These are phyloP conservation scores for Himalopsyche kuldschensis DNA, from an alignment of 2,888 invertebrate species.

Conservation along the genomic window DNA sequence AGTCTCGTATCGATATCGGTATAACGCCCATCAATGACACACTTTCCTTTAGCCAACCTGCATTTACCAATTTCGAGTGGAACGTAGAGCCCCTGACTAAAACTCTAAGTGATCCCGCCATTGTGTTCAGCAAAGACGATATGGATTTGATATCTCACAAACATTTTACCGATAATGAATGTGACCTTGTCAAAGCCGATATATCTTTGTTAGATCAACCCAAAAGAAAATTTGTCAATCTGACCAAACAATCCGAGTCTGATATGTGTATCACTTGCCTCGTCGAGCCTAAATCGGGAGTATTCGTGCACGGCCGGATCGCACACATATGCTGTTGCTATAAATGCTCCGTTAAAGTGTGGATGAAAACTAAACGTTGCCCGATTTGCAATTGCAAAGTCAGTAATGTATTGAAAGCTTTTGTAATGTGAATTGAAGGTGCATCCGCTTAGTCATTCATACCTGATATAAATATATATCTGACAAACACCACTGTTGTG, in stretches of 20 bases:
- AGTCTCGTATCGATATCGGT: constrained; percentile 10
- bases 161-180: constrained; percentile 10
- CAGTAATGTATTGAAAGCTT: constrained; percentile 66
- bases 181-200: background rate
- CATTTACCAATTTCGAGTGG: constrained; percentile 17
- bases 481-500: background rate
- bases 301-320: constrained; percentile 68
- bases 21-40: constrained; percentile 42
- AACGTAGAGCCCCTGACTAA: constrained; percentile 46
- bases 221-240: background rate
- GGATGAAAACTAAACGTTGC: constrained; percentile 65
- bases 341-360: constrained; percentile 67
- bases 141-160: constrained; percentile 40
- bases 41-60: constrained; percentile 35
- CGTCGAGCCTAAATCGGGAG: constrained; percentile 65
- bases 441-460: background rate
- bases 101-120: constrained; percentile 52
- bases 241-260: constrained; percentile 3
- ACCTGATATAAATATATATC: background rate
- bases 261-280: constrained; percentile 65
- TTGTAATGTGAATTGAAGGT: constrained; percentile 48
- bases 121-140: constrained; percentile 43
- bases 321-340: constrained; percentile 74
- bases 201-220: background rate
- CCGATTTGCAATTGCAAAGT: constrained; percentile 71